These are phyloP conservation scores for Strix uralensis DNA, from an alignment of 2,113 vertebrate genomes.

Conservation along the genomic window DNA sequence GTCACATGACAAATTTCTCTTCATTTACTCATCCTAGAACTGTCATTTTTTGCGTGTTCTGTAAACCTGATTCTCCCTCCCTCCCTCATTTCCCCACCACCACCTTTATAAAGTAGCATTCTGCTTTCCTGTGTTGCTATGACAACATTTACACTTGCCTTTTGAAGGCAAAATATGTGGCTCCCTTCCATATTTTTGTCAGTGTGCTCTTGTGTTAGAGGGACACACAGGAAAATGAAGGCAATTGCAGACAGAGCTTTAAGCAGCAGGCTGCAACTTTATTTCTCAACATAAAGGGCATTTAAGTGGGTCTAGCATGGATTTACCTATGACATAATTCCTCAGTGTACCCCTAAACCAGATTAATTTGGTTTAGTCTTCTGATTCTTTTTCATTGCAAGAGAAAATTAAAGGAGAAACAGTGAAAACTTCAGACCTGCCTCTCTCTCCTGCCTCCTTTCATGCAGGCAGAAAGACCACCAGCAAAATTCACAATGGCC, in stretches of 20 bases:
- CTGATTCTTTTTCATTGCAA: background rate
- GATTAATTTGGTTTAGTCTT: background rate
- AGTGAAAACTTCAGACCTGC: background rate
- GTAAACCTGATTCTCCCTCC: background rate
- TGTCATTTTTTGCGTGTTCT: background rate
- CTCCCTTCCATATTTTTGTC: conserved; percentile 12
- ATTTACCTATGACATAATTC: background rate
- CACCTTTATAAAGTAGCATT: background rate
- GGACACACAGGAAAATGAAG: background rate
- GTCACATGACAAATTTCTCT: background rate
- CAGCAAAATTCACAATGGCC: background rate
- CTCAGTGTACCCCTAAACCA: background rate
- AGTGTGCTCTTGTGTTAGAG: background rate
- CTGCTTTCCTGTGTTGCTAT: conserved; percentile 54
- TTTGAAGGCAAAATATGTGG: conserved; percentile 40
- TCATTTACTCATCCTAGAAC: background rate
- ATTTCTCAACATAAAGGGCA: background rate
- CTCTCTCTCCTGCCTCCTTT: background rate
- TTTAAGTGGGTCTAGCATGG: background rate
- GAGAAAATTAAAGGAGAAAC: background rate
- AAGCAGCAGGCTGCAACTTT: background rate
- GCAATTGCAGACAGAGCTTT: background rate
- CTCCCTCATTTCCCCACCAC: background rate
- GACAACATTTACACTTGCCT: conserved; percentile 43
- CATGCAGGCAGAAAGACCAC: background rate